Base-by-base conservation (phyloP, 2,888 invertebrate genomes). In the Periphyllus acericola region DNA sequence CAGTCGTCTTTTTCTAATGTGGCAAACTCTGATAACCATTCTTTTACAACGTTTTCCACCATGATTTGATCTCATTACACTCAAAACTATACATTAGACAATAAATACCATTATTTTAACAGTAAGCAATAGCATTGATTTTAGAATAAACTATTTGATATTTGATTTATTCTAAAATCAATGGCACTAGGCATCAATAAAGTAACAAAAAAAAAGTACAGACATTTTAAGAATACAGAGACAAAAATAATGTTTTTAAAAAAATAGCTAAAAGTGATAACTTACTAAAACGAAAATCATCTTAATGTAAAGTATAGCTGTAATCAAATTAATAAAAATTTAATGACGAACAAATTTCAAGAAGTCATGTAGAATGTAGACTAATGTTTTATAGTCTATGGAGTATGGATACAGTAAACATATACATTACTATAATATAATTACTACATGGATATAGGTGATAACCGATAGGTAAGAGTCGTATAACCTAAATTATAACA, bases 1-100 rank as follows among this genome's bases (percentile, higher is more conserved):
- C 96, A 92, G 92, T 96, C 96, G 90, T 94, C 94, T 85, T 95
- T 94, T 91, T 95, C 95, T 89, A 96, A 92, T 81, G 94, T 93
- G 89, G 94, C 94, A 92, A 95, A 96, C 91, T 97, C 97, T 90
- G 94, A 93, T 90, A 97, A 92, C 96, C 96, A 97, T 92, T 97
- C 96, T 90, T 93, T 93, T 90, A 96, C 94, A 89, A 92, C 90
- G 89, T 92, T 92, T 90, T 93, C 93, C 75, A 88, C 89, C 89
- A 89, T 89, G 83, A 76, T 82, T 34, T 72, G 8, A 87, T 87
- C 46, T 60, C 74, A 87, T 81, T 72, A 87, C 87, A 85, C n/a
- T 52, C 68, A 71, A 71, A n/a, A 52, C 82, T 72, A 46, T 17
- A 71, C 14, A 25, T 25, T 25, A 71, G 21, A 17, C 9, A 71